Evolutionary conservation across 1,140 invertebrate genomes (phyloP).

Genomic region (Campoletis sonorensis): DNA sequence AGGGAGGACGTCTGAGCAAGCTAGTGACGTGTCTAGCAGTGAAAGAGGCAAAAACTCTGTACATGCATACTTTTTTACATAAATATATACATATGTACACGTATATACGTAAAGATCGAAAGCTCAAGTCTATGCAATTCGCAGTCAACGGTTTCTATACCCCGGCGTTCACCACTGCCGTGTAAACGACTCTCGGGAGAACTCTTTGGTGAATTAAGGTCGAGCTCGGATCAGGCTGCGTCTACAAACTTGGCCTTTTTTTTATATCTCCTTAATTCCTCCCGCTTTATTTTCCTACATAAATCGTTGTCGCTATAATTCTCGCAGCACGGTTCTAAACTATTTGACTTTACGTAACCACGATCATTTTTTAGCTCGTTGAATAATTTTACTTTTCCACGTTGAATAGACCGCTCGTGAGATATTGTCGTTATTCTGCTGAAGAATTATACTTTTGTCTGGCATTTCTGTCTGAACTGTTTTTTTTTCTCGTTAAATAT

Average conservation of each 20-base stretch:
- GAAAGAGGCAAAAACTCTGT: conserved; percentile 32
- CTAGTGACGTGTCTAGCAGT: conserved; percentile 31
- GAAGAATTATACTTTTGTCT: conserved; percentile 24
- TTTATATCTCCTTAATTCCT: background rate
- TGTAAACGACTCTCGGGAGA: conserved; percentile 48
- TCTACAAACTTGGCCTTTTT: conserved; percentile 39
- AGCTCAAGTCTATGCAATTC: conserved; percentile 22
- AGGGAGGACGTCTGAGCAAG: background rate
- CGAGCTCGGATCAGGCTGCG: conserved; percentile 44
- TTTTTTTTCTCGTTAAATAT: background rate
- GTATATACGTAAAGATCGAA: background rate
- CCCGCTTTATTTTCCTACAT: background rate
- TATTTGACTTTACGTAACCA: background rate
- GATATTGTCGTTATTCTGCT: background rate
- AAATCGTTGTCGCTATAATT: conserved; percentile 40
- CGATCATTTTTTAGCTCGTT: conserved; percentile 4
- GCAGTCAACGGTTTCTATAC: conserved; percentile 13
- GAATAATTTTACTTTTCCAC: conserved; percentile 19
- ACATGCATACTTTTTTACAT: background rate
- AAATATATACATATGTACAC: background rate
- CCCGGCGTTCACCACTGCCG: conserved; percentile 6
- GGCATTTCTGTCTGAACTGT: background rate
- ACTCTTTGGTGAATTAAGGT: conserved; percentile 45
- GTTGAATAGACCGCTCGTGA: background rate
- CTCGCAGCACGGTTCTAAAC: background rate